Evolutionary conservation across 1,140 invertebrate genomes (phyloP).

Genomic region (Microplitis mediator): DNA sequence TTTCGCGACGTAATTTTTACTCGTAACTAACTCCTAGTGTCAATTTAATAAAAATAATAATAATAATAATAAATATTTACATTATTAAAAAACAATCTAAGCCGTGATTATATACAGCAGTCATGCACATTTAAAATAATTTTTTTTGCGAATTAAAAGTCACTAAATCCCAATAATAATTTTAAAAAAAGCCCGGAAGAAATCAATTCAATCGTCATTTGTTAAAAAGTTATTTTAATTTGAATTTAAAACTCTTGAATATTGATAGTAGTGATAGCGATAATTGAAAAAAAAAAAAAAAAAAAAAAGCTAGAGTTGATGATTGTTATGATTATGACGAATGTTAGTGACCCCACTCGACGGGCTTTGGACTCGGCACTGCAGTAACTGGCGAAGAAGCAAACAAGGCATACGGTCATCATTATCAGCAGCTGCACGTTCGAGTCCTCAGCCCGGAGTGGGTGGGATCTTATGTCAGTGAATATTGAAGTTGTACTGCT

Average conservation of each 20-base stretch:
- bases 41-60: conserved; percentile 2
- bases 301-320: background rate
- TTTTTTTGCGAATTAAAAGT: too few relatives aligned
- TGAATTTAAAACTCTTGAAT: background rate
- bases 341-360: conserved; percentile 42
- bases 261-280: background rate
- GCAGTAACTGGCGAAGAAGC: conserved; percentile 23
- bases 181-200: too few relatives aligned
- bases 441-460: conserved; percentile 59
- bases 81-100: too few relatives aligned
- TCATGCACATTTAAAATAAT: too few relatives aligned
- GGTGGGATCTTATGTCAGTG: conserved; percentile 62
- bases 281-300: conserved; percentile 22
- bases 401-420: conserved; percentile 26
- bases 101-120: too few relatives aligned
- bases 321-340: conserved; percentile 15
- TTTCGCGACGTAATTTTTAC: background rate
- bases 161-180: too few relatives aligned
- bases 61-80: conserved; percentile 13
- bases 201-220: too few relatives aligned
- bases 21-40: background rate
- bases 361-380: conserved; percentile 47
- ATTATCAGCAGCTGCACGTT: conserved; percentile 19
- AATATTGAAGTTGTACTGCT: conserved; percentile 62
- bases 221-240: background rate